Percentiles rank a stretch among this genome's conserved stretches.
phyloP scores from a whole-genome alignment of 2,888 invertebrate genomes.

The Thereva nobilitata region DNA sequence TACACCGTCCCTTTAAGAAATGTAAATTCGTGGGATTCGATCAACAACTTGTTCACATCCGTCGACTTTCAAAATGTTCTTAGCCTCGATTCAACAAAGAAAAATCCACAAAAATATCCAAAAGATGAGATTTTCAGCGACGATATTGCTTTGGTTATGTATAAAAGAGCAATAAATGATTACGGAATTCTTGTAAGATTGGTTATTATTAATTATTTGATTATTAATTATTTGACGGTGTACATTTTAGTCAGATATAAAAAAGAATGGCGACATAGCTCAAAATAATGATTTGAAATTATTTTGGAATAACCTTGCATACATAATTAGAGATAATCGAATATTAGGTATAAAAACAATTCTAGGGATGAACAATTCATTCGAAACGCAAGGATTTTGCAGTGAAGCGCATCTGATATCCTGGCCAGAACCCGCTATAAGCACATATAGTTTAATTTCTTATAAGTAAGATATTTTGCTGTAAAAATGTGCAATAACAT shows the following conservation, averaged over 20 bases:
- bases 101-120: constrained; percentile 26
- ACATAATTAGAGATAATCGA: constrained; percentile 63
- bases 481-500: constrained; percentile 28
- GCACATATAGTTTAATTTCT: constrained; percentile 51
- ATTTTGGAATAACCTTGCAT: constrained; percentile 69
- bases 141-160: constrained; percentile 72
- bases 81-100: background rate
- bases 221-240: background rate
- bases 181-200: constrained; percentile 72
- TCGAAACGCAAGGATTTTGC: constrained; percentile 50
- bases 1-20: constrained; percentile 53
- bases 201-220: background rate
- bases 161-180: constrained; percentile 67
- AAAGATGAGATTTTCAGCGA: constrained; percentile 45
- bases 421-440: constrained; percentile 57
- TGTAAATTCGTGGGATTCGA: constrained; percentile 53
- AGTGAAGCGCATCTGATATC: constrained; percentile 53
- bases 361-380: constrained; percentile 52
- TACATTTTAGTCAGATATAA: constrained; percentile 66
- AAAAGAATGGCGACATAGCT: constrained; percentile 78
- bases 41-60: constrained; percentile 47
- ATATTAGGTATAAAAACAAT: constrained; percentile 61
- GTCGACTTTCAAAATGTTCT: background rate
- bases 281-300: constrained; percentile 75
- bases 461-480: constrained; percentile 48